A percentile compares a stretch with the other conserved stretches of the same genome.
These are phyloP conservation scores for Cavia porcellus DNA, from an alignment of 2,113 vertebrate species.

Conservation along the genomic window DNA sequence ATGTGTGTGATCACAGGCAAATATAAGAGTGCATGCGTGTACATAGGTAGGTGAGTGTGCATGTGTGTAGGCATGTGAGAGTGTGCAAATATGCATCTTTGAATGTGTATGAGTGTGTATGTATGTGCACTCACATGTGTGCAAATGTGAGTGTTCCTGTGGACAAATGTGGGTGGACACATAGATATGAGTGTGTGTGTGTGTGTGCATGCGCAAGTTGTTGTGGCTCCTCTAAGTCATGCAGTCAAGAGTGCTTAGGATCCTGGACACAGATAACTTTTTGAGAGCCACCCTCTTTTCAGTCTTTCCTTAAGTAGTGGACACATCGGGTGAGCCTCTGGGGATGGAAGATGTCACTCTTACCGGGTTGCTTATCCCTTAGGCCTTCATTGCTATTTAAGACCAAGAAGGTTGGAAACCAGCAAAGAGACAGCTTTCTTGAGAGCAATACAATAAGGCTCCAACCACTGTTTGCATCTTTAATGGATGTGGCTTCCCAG, in stretches of 20 bases:
- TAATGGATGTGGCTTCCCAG: slow-evolving; percentile 74
- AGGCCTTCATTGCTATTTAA: slow-evolving; percentile 37
- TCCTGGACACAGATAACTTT: background rate
- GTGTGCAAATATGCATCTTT: background rate
- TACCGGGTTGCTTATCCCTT: slow-evolving; percentile 67
- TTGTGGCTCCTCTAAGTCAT: background rate
- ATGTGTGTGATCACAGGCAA: background rate
- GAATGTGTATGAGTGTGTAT: background rate
- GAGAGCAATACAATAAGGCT: slow-evolving; percentile 50
- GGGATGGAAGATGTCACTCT: slow-evolving; percentile 64
- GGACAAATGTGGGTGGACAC: background rate
- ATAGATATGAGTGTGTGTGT: too few relatives aligned
- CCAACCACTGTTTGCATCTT: slow-evolving; percentile 69
- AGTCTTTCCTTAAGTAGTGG: slow-evolving; percentile 68
- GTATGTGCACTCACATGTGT: background rate
- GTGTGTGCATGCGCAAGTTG: background rate
- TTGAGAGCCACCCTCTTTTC: slow-evolving; percentile 19
- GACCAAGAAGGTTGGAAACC: slow-evolving; percentile 76
- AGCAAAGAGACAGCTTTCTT: slow-evolving; percentile 64
- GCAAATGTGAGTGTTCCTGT: background rate
- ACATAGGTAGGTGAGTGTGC: background rate
- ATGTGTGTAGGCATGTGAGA: background rate
- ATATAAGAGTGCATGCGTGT: background rate
- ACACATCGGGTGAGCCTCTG: slow-evolving; percentile 63
- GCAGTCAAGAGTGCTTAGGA: background rate